These are phyloP conservation scores for Ciona savignyi DNA, from an alignment of 23 tunicate genomes.

Conservation along the genomic window DNA sequence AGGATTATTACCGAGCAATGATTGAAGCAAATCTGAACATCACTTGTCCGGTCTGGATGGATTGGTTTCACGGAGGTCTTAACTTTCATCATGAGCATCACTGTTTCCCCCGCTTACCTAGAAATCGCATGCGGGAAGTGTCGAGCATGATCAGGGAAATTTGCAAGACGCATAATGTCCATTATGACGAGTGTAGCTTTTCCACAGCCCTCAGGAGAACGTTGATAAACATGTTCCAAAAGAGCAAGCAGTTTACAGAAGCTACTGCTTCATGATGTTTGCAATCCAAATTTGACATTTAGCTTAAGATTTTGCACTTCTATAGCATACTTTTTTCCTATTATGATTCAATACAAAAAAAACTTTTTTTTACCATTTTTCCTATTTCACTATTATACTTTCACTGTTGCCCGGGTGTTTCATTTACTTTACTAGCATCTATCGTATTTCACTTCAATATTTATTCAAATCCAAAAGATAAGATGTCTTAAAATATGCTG, in stretches of 20 bases:
- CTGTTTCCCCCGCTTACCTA: conserved; percentile 80
- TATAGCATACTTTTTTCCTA: too few species aligned
- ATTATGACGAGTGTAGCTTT: conserved; percentile 61
- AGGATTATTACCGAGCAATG: conserved; percentile 77
- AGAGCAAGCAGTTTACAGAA: conserved; percentile 33
- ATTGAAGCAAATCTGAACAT: conserved; percentile 78
- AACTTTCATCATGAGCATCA: conserved; percentile 91
- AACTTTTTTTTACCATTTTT: too few species aligned
- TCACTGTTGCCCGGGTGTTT: too few species aligned
- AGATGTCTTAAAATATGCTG: too few species aligned
- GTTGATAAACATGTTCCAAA: conserved; percentile 22
- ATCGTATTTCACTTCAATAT: too few species aligned
- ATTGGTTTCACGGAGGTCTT: conserved; percentile 94
- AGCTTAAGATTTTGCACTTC: too few species aligned
- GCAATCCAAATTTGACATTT: too few species aligned
- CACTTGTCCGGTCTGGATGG: conserved; percentile 71
- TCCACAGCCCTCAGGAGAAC: conserved; percentile 38
- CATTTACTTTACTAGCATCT: too few species aligned
- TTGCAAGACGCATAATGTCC: conserved; percentile 46
- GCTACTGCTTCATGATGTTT: too few species aligned
- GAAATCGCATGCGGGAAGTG: conserved; percentile 66
- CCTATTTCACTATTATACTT: too few species aligned
- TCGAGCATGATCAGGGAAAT: conserved; percentile 43
- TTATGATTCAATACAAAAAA: too few species aligned
- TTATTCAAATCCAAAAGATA: too few species aligned